A percentile compares a stretch with the other conserved stretches of the same genome.
These are phyloP conservation scores for Lates japonicus DNA, from an alignment of 2,797 vertebrate species.

Conservation along the genomic window DNA sequence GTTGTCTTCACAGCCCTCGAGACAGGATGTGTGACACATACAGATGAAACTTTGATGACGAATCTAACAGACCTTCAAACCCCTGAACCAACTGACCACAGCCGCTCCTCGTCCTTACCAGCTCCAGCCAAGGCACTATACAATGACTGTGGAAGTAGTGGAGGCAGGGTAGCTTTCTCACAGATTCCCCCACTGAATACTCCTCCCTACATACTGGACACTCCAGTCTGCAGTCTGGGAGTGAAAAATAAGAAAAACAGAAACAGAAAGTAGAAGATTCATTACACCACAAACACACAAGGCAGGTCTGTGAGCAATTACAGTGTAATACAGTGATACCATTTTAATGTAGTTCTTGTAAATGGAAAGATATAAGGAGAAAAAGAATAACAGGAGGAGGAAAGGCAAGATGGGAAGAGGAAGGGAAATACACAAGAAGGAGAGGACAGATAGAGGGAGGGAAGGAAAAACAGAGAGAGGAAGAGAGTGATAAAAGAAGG, in stretches of 20 bases:
- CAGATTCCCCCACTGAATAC: conserved; percentile 88
- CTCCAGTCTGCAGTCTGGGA: conserved; percentile 83
- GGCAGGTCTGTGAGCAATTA: not conserved
- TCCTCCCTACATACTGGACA: conserved; percentile 95
- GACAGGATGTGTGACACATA: conserved; percentile 32
- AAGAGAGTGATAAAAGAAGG: not conserved
- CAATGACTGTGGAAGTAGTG: conserved; percentile 94
- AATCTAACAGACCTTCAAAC: conserved; percentile 29
- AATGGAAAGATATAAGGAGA: not conserved
- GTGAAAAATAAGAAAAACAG: conserved; percentile 29
- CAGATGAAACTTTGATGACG: conserved; percentile 26
- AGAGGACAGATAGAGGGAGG: not conserved
- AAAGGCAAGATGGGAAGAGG: not conserved
- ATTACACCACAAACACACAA: conserved; percentile 6
- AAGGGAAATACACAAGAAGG: not conserved
- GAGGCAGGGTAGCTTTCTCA: conserved; percentile 92
- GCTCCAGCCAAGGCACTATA: conserved; percentile 95
- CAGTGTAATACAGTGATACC: not conserved
- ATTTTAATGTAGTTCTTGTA: not conserved
- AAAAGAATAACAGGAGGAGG: not conserved
- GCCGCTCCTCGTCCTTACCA: conserved; percentile 86
- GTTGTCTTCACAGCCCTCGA: conserved; percentile 2
- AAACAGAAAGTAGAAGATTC: conserved; percentile 21
- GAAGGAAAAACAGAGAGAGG: not conserved
- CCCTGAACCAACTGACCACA: conserved; percentile 31